Evolutionary conservation across 1,140 invertebrate species (phyloP).

Genomic region (Drosophila tropicalis): DNA sequence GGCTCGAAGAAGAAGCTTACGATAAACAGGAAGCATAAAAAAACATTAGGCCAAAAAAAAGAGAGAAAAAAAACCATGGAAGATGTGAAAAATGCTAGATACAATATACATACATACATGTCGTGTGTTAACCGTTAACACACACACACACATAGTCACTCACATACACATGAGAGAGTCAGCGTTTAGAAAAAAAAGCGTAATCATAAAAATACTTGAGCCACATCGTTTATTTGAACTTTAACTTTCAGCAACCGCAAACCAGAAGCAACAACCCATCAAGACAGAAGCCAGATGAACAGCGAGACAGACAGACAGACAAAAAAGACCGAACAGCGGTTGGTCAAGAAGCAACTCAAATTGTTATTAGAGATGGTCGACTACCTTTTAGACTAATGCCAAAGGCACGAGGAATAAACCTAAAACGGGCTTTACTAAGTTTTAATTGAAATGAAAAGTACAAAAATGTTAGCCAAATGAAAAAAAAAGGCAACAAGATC

Average conservation of each 20-base stretch:
- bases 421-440: too few relatives aligned
- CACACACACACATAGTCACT: constrained; percentile 27
- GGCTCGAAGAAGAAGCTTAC: constrained; percentile 44
- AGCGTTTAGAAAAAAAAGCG: constrained; percentile 52
- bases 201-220: constrained; percentile 77
- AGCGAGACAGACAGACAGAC: neutral
- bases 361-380: constrained; percentile 5
- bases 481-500: too few relatives aligned
- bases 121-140: constrained; percentile 59
- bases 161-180: neutral
- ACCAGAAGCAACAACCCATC: constrained; percentile 14
- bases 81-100: constrained; percentile 10
- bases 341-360: neutral
- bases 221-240: constrained; percentile 69
- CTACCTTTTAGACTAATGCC: too few relatives aligned
- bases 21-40: constrained; percentile 70
- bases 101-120: constrained; percentile 17
- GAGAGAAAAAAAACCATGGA: constrained; percentile 9
- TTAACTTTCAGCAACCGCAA: constrained; percentile 63
- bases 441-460: too few relatives aligned
- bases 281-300: constrained; percentile 14
- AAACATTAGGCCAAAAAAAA: constrained; percentile 54
- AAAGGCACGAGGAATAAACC: too few relatives aligned
- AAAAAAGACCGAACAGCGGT: neutral
- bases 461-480: too few relatives aligned